These are phyloP conservation scores for Linyphia triangularis DNA, from an alignment of 2,888 invertebrate species.

Conservation along the genomic window DNA sequence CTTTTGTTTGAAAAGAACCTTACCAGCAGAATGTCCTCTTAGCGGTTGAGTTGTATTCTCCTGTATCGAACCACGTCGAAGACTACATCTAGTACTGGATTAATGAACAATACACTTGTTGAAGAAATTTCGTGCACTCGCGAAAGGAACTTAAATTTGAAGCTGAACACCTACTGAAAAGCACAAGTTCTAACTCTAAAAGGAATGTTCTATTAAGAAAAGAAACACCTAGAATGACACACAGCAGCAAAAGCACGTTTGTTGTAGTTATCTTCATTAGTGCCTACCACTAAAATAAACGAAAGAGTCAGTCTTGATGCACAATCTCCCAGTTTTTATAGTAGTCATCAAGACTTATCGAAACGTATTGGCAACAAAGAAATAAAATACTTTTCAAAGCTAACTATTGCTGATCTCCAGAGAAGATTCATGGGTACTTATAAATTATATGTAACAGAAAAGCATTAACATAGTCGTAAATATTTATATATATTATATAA, in stretches of 20 bases:
- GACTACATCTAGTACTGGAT: slow-evolving; percentile 66
- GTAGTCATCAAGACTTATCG: slow-evolving; percentile 56
- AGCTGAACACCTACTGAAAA: slow-evolving; percentile 64
- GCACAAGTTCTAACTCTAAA: slow-evolving; percentile 51
- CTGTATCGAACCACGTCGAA: slow-evolving; percentile 43
- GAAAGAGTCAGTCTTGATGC: slow-evolving; percentile 47
- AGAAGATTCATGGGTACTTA: slow-evolving; percentile 1
- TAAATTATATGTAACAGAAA: slow-evolving; percentile 61
- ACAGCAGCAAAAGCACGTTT: slow-evolving; percentile 41
- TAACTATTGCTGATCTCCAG: slow-evolving; percentile 60
- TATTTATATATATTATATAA: slow-evolving; percentile 63
- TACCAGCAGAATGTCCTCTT: slow-evolving; percentile 35
- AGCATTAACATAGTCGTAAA: slow-evolving; percentile 64
- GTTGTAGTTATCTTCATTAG: slow-evolving; percentile 66
- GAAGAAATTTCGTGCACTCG: slow-evolving; percentile 48
- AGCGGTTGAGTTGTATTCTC: slow-evolving; percentile 30
- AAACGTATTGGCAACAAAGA: slow-evolving; percentile 25
- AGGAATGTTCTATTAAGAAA: slow-evolving; percentile 16
- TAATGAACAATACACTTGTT: slow-evolving; percentile 69
- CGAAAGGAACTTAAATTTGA: slow-evolving; percentile 34
- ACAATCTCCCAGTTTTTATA: slow-evolving; percentile 68
- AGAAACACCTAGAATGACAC: slow-evolving; percentile 29
- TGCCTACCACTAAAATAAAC: slow-evolving; percentile 60
- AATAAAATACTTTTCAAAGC: slow-evolving; percentile 35
- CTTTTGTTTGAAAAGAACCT: slow-evolving; percentile 30